phyloP scores from a whole-genome alignment of 2,797 vertebrate genomes.

The Scomberomorus guttatus region DNA sequence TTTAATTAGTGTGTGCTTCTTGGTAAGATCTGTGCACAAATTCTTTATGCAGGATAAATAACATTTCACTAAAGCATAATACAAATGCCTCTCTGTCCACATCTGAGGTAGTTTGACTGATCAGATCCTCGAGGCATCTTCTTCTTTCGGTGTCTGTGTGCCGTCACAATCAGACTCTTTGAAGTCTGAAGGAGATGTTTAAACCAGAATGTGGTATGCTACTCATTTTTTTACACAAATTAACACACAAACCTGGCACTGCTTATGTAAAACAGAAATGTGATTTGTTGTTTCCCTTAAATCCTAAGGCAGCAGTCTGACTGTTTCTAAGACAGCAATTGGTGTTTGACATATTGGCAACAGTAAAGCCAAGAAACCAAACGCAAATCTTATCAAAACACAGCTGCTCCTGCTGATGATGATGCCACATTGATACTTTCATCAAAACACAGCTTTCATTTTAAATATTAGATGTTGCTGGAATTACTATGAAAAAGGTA shows the following conservation, averaged over 20 bases:
- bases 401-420: slow-evolving; percentile 51
- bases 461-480: slow-evolving; percentile 15
- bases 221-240: slow-evolving; percentile 2
- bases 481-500: not conserved
- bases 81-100: not conserved
- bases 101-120: slow-evolving; percentile 3
- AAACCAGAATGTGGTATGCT: not conserved
- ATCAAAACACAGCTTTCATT: slow-evolving; percentile 19
- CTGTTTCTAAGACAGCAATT: slow-evolving; percentile 32
- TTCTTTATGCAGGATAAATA: not conserved
- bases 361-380: slow-evolving; percentile 40
- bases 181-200: not conserved
- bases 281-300: slow-evolving; percentile 26
- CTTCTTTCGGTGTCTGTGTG: not conserved
- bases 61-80: not conserved
- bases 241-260: not conserved
- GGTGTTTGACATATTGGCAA: slow-evolving; percentile 36
- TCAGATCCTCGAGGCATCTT: not conserved
- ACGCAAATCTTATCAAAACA: slow-evolving; percentile 65
- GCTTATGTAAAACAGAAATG: not conserved
- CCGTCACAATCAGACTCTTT: not conserved
- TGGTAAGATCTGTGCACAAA: slow-evolving; percentile 18
- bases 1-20: slow-evolving; percentile 17
- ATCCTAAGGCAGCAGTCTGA: slow-evolving; percentile 20
- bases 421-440: slow-evolving; percentile 17